Conservation (phyloP, 2,113 vertebrate species). For the Phalacrocorax brasilianus region DNA sequence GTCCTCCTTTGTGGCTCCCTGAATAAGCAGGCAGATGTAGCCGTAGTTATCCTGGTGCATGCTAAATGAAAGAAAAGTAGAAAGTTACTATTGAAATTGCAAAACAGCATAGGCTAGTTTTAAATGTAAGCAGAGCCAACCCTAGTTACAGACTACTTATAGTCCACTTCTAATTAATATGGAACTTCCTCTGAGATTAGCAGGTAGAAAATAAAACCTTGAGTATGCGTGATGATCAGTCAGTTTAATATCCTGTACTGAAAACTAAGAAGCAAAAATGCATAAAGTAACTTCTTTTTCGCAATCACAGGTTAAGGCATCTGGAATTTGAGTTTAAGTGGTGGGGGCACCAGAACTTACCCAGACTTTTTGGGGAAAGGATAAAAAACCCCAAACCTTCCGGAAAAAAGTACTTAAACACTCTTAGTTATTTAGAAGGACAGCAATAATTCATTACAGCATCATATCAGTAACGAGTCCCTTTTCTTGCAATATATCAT, state of each 20-base stretch:
- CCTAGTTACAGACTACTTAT: neutral
- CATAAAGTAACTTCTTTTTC: neutral
- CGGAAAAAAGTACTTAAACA: neutral
- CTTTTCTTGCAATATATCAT: neutral
- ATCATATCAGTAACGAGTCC: neutral
- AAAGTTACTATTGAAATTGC: neutral
- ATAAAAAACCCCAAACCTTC: neutral
- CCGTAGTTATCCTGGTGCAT: slow-evolving; percentile 98
- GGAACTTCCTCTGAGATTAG: neutral
- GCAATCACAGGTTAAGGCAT: neutral
- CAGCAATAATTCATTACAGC: neutral
- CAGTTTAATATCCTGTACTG: neutral
- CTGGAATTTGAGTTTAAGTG: neutral
- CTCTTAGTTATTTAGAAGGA: neutral
- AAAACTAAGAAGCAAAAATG: neutral
- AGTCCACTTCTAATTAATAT: neutral
- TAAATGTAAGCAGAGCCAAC: neutral
- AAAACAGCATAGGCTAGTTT: neutral
- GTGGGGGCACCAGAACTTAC: neutral
- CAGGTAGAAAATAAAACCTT: neutral
- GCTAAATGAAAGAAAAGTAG: slow-evolving; percentile 68
- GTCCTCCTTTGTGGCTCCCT: slow-evolving; percentile 93
- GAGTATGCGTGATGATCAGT: neutral
- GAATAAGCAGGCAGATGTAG: slow-evolving; percentile 97
- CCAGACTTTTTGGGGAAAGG: neutral